A percentile compares a stretch with the other conserved stretches of the same genome.
Conservation (phyloP, 2,797 vertebrate genomes). For the Antrozous pallidus region DNA sequence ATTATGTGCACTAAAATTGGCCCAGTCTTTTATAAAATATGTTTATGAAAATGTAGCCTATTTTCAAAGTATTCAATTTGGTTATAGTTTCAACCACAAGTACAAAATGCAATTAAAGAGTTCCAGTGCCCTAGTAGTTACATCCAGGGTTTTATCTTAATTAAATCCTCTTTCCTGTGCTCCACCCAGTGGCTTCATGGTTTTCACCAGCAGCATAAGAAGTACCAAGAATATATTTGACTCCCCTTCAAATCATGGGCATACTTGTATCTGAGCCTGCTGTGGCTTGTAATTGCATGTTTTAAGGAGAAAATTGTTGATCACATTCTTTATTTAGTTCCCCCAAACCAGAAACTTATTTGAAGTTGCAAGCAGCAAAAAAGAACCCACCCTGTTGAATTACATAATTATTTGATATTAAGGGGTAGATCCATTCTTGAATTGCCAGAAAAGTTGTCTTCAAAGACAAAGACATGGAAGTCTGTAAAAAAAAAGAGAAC, state of each 20-base stretch:
- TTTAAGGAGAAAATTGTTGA: slow-evolving; percentile 43
- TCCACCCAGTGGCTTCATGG: slow-evolving; percentile 37
- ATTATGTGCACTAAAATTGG: background rate
- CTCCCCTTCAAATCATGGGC: background rate
- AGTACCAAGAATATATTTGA: background rate
- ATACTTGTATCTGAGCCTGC: slow-evolving; percentile 30
- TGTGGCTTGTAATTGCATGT: slow-evolving; percentile 38
- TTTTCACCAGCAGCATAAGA: background rate
- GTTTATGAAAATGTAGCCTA: slow-evolving; percentile 40
- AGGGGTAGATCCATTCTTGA: background rate
- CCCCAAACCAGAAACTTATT: background rate
- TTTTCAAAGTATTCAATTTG: slow-evolving; percentile 72
- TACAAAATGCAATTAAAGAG: slow-evolving; percentile 54
- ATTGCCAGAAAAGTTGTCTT: slow-evolving; percentile 15
- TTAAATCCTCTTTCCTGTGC: background rate
- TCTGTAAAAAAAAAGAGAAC: background rate
- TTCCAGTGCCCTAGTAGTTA: background rate
- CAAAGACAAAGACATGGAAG: background rate
- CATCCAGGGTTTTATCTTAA: slow-evolving; percentile 49
- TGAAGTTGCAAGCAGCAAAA: slow-evolving; percentile 18
- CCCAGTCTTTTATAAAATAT: background rate
- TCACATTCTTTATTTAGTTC: slow-evolving; percentile 61
- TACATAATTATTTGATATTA: background rate
- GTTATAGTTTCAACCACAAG: slow-evolving; percentile 21
- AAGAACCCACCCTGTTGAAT: background rate